Base-by-base conservation (phyloP, 2,888 invertebrate species). In the Antitype chi region DNA sequence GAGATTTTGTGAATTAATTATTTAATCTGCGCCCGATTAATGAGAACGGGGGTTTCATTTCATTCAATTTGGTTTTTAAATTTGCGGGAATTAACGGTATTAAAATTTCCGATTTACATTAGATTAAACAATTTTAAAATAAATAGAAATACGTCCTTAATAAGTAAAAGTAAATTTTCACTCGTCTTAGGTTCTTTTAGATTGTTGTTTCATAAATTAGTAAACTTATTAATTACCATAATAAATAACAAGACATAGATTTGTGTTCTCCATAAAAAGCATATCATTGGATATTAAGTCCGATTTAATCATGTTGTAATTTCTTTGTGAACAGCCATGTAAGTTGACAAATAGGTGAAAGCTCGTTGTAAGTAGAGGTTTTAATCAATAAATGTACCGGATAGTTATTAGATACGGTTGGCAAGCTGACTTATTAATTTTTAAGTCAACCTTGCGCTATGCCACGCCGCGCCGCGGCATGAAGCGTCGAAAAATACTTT, bases 361-460 rank as follows among this genome's bases (percentile, higher is more conserved):
- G 81, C 67, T 79, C 6, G 25, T 23, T 64, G 43, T 77, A 80
- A 77, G 43, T 55, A 43, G 38, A 63, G 20, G 59, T 53, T n/a
- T 76, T 67, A 76, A 81, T 87, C 85, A 78, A 87, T 82, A 87
- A 78, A 79, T 70, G 64, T 70, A 57, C 73, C 25, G 38, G 69
- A 77, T 81, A 66, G 71, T 73, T 76, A 78, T 78, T 85, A 73
- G 73, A 70, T 23, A 66, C 57, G 66, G 78, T 75, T 67, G 57
- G 69, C 73, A 77, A 77, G 71, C 32, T 62, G n/a, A 38, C 70
- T 71, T 82, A 80, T 78, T 78, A 78, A 78, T 82, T 87, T 87
- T 85, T 77, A 76, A 84, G 59, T 70, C 63, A 70, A 73, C 77
- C 77, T 83, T 75, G 75, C 70, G 43, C 38, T 17, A 23, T 49